A percentile compares a stretch with the other conserved stretches of the same genome.
phyloP scores from a whole-genome alignment of 2,888 invertebrate species.

The Lithophane ornitopus region DNA sequence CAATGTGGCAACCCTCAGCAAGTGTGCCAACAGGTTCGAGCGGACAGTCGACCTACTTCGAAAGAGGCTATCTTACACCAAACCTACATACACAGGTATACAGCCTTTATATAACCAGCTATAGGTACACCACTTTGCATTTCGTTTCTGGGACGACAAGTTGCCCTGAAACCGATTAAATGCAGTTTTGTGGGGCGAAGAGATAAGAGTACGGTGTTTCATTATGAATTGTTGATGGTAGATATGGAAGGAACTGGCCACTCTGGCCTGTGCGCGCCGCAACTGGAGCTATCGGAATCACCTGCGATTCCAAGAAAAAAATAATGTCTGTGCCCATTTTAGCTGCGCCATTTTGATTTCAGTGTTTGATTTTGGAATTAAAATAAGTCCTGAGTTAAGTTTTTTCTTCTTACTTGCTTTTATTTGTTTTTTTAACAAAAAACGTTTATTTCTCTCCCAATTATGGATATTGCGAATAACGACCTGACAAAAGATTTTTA shows the following conservation, averaged over 20 bases:
- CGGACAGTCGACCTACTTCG: conserved; percentile 66
- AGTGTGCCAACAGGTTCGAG: conserved; percentile 74
- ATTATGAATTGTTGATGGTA: conserved; percentile 59
- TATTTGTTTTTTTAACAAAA: background rate
- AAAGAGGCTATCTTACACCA: conserved; percentile 57
- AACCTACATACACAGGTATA: conserved; percentile 20
- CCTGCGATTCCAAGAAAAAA: conserved; percentile 35
- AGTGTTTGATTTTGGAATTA: conserved; percentile 20
- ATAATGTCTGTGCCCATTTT: conserved; percentile 2
- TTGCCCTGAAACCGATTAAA: conserved; percentile 59
- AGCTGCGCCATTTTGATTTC: conserved; percentile 23
- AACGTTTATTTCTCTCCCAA: background rate
- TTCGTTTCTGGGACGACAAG: conserved; percentile 58
- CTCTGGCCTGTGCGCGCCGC: background rate
- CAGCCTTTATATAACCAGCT: conserved; percentile 23
- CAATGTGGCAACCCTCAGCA: conserved; percentile 63
- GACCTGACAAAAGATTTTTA: background rate
- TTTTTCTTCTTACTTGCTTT: background rate
- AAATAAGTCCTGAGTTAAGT: background rate
- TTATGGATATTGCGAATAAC: background rate
- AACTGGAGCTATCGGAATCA: conserved; percentile 32
- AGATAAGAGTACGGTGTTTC: conserved; percentile 54
- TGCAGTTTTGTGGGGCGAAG: conserved; percentile 47
- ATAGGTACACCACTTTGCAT: conserved; percentile 51
- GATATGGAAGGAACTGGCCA: conserved; percentile 35